These are phyloP conservation scores for Ia io DNA, from an alignment of 2,113 vertebrate species.

Conservation along the genomic window DNA sequence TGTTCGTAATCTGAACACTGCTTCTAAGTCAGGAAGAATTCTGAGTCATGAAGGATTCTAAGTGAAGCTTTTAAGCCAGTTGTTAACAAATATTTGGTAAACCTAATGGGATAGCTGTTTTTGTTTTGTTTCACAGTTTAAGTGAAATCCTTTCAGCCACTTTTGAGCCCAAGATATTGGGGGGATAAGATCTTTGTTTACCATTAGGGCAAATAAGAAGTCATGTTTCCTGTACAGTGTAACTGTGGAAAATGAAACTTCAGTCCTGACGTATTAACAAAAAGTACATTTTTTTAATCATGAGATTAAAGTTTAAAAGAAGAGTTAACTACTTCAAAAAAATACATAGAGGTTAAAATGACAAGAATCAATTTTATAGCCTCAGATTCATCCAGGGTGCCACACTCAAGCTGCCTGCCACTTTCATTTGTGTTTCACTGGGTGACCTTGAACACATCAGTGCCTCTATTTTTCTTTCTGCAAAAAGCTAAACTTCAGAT, in stretches of 20 bases:
- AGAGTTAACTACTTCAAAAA: slow-evolving; percentile 24
- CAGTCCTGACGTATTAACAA: slow-evolving; percentile 1
- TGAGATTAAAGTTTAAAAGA: slow-evolving; percentile 39
- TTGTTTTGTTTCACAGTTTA: slow-evolving; percentile 40
- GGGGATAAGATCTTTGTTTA: slow-evolving; percentile 20
- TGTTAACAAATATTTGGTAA: slow-evolving; percentile 38
- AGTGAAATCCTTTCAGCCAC: slow-evolving; percentile 23
- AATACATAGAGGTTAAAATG: slow-evolving; percentile 9
- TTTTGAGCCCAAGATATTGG: background rate
- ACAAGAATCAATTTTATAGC: slow-evolving; percentile 13
- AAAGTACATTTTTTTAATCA: slow-evolving; percentile 38
- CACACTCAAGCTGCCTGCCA: background rate
- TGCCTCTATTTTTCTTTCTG: slow-evolving; percentile 23
- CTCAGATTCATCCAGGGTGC: background rate
- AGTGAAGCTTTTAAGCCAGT: slow-evolving; percentile 9
- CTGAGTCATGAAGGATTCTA: background rate
- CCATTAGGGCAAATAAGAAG: background rate
- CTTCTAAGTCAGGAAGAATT: slow-evolving; percentile 20
- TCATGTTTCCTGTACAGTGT: background rate
- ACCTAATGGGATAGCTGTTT: background rate
- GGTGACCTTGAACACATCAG: background rate
- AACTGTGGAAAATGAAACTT: slow-evolving; percentile 4
- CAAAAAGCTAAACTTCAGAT: background rate
- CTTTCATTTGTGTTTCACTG: background rate
- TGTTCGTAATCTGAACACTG: background rate